Evolutionary conservation across 2,113 vertebrate species (phyloP).

Genomic region (rat (Rattus norvegicus)): DNA sequence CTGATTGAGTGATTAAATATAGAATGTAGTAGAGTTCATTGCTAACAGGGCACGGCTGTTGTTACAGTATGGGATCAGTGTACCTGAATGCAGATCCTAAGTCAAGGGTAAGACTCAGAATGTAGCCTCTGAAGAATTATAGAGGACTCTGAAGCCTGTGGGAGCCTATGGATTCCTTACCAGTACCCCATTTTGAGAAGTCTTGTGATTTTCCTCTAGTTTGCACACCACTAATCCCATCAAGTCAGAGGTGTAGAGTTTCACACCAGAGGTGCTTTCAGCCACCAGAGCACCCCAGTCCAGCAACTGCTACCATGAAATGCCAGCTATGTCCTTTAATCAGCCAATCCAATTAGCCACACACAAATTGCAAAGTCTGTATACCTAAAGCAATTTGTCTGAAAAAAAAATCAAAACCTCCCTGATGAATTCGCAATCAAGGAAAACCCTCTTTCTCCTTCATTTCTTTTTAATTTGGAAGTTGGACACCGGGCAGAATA

Average conservation of each 20-base stretch:
- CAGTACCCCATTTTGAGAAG: background rate
- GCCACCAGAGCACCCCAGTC: conserved; percentile 29
- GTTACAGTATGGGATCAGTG: background rate
- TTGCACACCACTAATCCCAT: conserved; percentile 57
- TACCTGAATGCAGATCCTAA: background rate
- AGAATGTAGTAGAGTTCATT: background rate
- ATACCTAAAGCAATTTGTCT: conserved; percentile 74
- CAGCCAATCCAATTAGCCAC: conserved; percentile 79
- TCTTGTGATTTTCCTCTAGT: conserved; percentile 40
- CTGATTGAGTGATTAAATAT: background rate
- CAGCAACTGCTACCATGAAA: conserved; percentile 64
- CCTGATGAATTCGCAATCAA: conserved; percentile 81
- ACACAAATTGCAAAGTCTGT: conserved; percentile 68
- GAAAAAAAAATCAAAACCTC: conserved; percentile 75
- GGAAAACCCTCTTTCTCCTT: conserved; percentile 60
- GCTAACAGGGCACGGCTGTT: background rate
- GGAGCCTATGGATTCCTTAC: background rate
- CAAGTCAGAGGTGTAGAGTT: conserved; percentile 59
- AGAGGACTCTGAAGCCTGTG: background rate
- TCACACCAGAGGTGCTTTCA: conserved; percentile 49
- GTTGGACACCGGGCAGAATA: conserved; percentile 74
- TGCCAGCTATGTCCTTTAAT: conserved; percentile 71
- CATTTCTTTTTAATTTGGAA: conserved; percentile 15
- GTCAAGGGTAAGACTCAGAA: background rate
- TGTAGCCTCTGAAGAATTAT: background rate